Evolutionary conservation across 2,888 invertebrate species (phyloP).

Genomic region (Cantharis lateralis): DNA sequence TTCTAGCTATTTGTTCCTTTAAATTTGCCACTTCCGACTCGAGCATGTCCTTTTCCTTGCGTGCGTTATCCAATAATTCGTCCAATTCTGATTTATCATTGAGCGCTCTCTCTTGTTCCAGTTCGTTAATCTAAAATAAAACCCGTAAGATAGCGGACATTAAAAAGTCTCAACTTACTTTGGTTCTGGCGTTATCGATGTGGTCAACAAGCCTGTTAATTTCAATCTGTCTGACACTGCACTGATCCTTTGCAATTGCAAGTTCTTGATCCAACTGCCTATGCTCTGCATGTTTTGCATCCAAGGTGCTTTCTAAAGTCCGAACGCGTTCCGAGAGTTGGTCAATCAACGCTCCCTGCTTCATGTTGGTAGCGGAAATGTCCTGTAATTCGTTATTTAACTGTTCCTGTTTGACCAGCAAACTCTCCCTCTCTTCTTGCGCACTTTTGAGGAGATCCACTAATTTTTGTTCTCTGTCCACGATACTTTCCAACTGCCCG

Average conservation of each 20-base stretch:
- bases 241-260: slow-evolving; percentile 72
- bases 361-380: slow-evolving; percentile 63
- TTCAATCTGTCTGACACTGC: slow-evolving; percentile 78
- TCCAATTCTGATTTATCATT: slow-evolving; percentile 75
- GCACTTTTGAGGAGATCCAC: slow-evolving; percentile 82
- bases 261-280: slow-evolving; percentile 75
- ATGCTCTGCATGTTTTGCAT: slow-evolving; percentile 75
- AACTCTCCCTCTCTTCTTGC: slow-evolving; percentile 77
- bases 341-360: slow-evolving; percentile 66
- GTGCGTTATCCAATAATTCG: slow-evolving; percentile 68
- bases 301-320: slow-evolving; percentile 73
- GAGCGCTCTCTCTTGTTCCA: slow-evolving; percentile 69
- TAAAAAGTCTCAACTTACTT: slow-evolving; percentile 57
- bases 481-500: slow-evolving; percentile 62
- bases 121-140: slow-evolving; percentile 62
- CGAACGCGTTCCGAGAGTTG: slow-evolving; percentile 72
- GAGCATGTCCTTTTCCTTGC: slow-evolving; percentile 74
- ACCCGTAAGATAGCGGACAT: neutral
- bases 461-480: slow-evolving; percentile 81
- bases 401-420: slow-evolving; percentile 79
- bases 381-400: slow-evolving; percentile 72
- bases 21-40: slow-evolving; percentile 70
- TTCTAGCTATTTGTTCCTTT: slow-evolving; percentile 71
- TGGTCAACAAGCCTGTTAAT: slow-evolving; percentile 76
- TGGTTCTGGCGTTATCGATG: slow-evolving; percentile 83